Conservation (phyloP, 2,888 invertebrate species). For the Clanis bilineata region DNA sequence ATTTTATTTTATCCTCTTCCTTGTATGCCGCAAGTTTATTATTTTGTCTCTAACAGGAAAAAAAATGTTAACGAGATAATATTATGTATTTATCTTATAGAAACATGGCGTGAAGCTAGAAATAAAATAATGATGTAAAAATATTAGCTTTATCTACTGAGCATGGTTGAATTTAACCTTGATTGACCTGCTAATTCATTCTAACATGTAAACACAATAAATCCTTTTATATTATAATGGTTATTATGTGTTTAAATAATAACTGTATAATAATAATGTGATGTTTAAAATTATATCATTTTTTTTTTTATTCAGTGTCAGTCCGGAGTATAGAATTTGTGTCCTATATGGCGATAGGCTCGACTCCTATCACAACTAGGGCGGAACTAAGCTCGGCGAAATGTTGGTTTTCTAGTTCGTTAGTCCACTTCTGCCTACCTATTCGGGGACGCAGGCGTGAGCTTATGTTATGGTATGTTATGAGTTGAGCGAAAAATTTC, state of each 20-base stretch:
- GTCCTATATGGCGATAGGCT: too few relatives aligned
- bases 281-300: too few relatives aligned
- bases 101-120: not conserved
- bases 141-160: not conserved
- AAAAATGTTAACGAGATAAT: slow-evolving; percentile 28
- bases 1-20: slow-evolving; percentile 38
- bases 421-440: too few relatives aligned
- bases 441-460: too few relatives aligned
- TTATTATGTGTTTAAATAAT: not conserved
- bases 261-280: too few relatives aligned
- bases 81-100: not conserved
- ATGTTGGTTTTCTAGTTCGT: too few relatives aligned
- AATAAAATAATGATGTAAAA: slow-evolving; percentile 12
- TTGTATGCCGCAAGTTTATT: slow-evolving; percentile 33
- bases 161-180: not conserved
- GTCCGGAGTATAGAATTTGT: too few relatives aligned
- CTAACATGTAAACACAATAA: not conserved
- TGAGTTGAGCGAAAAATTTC: too few relatives aligned
- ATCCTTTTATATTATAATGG: not conserved
- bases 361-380: too few relatives aligned
- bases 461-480: too few relatives aligned
- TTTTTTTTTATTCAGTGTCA: too few relatives aligned
- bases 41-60: slow-evolving; percentile 38
- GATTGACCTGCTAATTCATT: not conserved
- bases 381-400: too few relatives aligned